phyloP scores from a whole-genome alignment of 2,113 vertebrate genomes.

The Melanostigma gelatinosum region DNA sequence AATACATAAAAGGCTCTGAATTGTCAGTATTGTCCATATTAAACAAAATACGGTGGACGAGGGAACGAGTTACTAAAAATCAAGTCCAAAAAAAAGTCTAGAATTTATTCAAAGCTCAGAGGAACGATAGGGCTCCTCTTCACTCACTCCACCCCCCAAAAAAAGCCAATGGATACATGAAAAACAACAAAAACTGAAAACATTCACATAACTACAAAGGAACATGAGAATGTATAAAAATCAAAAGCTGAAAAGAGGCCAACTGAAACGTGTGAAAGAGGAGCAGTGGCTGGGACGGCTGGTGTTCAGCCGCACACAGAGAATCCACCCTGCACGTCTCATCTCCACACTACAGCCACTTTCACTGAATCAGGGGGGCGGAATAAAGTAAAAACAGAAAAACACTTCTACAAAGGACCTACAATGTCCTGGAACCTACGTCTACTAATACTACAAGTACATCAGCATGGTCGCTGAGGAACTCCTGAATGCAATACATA shows the following conservation, averaged over 20 bases:
- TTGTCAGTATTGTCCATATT: conserved; percentile 20
- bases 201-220: conserved; percentile 79
- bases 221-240: conserved; percentile 76
- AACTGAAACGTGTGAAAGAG: conserved; percentile 53
- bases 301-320: conserved; percentile 39
- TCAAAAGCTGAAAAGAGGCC: conserved; percentile 76
- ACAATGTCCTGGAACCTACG: conserved; percentile 81
- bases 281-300: conserved; percentile 33
- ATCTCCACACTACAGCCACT: conserved; percentile 87
- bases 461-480: conserved; percentile 89
- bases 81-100: conserved; percentile 34
- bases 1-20: conserved; percentile 27
- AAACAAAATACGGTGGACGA: conserved; percentile 42
- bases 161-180: conserved; percentile 58
- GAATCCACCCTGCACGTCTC: conserved; percentile 44
- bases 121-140: conserved; percentile 51
- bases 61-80: conserved; percentile 50
- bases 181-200: conserved; percentile 69
- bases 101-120: conserved; percentile 35
- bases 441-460: conserved; percentile 83
- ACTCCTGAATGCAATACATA: conserved; percentile 81
- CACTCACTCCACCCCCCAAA: conserved; percentile 34
- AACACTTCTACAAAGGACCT: conserved; percentile 88
- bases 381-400: conserved; percentile 67
- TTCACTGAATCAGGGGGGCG: conserved; percentile 33